A percentile compares a stretch with the other conserved stretches of the same genome.
Conservation (phyloP, 2,888 invertebrate genomes). For the Dione juno region DNA sequence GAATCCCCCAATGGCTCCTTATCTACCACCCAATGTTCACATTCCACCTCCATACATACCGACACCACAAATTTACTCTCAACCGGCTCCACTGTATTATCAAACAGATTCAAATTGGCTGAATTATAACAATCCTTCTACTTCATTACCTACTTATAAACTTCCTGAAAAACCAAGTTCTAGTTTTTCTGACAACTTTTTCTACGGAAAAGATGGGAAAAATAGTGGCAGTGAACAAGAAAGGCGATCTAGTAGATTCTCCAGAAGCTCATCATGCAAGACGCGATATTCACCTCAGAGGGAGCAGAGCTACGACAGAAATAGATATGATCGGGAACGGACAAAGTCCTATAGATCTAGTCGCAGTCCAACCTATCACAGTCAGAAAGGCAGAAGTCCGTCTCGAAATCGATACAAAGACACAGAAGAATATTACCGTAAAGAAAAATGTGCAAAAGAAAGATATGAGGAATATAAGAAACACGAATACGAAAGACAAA, state of each 20-base stretch:
- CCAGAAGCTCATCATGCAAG: constrained; percentile 48
- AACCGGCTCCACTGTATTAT: constrained; percentile 43
- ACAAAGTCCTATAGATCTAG: constrained; percentile 50
- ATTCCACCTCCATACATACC: constrained; percentile 43
- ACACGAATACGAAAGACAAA: constrained; percentile 55
- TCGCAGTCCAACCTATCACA: constrained; percentile 56
- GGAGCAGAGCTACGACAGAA: constrained; percentile 50
- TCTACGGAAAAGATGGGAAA: constrained; percentile 27
- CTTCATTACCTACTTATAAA: constrained; percentile 20
- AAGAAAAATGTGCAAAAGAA: constrained; percentile 49
- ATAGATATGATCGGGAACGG: constrained; percentile 50
- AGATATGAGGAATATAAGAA: constrained; percentile 56
- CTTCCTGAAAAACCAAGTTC: constrained; percentile 19
- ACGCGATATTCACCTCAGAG: constrained; percentile 51
- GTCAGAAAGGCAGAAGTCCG: constrained; percentile 54
- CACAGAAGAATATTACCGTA: constrained; percentile 50
- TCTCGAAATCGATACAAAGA: constrained; percentile 53
- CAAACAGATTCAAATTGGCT: constrained; percentile 26
- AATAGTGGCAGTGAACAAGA: constrained; percentile 16
- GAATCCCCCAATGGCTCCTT: constrained; percentile 25
- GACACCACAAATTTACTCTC: constrained; percentile 45
- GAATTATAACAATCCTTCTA: constrained; percentile 25
- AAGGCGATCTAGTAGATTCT: constrained; percentile 25
- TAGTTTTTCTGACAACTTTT: constrained; percentile 13
- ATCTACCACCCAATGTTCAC: constrained; percentile 46